These are phyloP conservation scores for Callorhinus ursinus DNA, from an alignment of 2,113 vertebrate species.

Conservation along the genomic window DNA sequence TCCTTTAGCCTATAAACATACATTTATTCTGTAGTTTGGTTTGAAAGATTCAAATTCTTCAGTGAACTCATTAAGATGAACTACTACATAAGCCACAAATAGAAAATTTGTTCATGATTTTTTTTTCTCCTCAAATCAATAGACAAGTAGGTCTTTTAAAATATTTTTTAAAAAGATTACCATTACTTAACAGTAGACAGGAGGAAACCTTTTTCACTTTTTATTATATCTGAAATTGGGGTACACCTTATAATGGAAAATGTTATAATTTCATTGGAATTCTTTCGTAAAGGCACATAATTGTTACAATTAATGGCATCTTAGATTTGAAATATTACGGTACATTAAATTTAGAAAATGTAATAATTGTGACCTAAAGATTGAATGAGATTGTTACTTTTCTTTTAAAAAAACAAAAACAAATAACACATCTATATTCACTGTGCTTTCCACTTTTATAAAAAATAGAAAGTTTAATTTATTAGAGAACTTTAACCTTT, in stretches of 20 bases:
- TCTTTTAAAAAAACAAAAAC: background rate
- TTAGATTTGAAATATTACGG: background rate
- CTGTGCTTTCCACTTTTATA: background rate
- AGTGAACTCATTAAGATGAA: background rate
- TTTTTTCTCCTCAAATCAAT: background rate
- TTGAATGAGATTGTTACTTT: background rate
- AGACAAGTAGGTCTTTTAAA: background rate
- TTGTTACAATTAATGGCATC: background rate
- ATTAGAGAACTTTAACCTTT: background rate
- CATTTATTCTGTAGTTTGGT: constrained; percentile 15
- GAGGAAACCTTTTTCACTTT: background rate
- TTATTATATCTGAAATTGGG: background rate
- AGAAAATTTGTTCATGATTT: background rate
- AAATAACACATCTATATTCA: background rate
- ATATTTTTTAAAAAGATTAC: background rate
- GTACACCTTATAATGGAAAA: background rate
- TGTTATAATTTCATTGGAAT: background rate
- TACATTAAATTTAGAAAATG: background rate
- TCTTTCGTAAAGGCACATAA: background rate
- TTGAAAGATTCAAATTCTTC: background rate
- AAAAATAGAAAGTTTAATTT: background rate
- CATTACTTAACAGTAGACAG: background rate
- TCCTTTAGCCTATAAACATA: background rate
- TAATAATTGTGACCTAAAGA: background rate
- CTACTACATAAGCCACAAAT: background rate